Conservation (phyloP, 2,113 vertebrate genomes). For the Eudyptes chrysolophus region DNA sequence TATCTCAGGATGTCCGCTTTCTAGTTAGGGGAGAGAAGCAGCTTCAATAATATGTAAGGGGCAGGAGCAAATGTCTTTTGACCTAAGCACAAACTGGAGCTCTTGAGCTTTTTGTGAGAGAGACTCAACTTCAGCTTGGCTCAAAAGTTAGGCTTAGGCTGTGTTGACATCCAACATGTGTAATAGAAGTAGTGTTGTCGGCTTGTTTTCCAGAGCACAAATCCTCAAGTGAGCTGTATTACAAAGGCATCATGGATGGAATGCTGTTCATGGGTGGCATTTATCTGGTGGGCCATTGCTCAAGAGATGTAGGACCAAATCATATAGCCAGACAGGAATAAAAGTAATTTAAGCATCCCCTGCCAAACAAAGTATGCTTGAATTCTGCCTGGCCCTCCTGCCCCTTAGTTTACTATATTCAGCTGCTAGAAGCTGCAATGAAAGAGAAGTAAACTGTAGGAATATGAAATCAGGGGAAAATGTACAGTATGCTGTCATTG, state of each 20-base stretch:
- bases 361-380: background rate
- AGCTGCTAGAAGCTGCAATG: background rate
- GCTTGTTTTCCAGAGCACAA: background rate
- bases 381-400: background rate
- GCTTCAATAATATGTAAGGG: background rate
- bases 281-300: background rate
- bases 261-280: background rate
- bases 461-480: background rate
- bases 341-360: background rate
- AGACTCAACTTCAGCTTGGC: background rate
- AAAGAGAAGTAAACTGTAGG: background rate
- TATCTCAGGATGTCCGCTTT: background rate
- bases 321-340: background rate
- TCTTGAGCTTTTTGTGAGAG: background rate
- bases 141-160: background rate
- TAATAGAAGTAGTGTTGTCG: background rate
- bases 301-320: background rate
- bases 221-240: background rate
- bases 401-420: background rate
- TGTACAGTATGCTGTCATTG: background rate
- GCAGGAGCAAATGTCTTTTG: background rate
- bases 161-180: background rate
- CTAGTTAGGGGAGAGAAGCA: background rate
- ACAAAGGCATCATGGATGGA: background rate
- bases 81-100: background rate